These are phyloP conservation scores for Drosophila borborema DNA, from an alignment of 2,888 invertebrate genomes.

Conservation along the genomic window DNA sequence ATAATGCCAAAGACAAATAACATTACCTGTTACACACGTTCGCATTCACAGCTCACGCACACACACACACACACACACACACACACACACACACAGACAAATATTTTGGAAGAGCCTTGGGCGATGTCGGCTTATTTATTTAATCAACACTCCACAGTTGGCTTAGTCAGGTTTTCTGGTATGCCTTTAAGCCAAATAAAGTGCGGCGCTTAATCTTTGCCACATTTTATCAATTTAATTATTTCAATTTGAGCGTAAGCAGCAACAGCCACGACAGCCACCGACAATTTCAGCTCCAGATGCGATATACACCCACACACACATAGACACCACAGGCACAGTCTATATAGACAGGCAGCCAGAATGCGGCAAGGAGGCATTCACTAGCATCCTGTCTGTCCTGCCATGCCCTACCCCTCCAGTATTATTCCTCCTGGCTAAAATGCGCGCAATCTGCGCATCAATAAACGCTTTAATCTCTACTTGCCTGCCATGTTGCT, in stretches of 20 bases:
- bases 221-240: slow-evolving; percentile 81
- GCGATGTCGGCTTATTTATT: slow-evolving; percentile 77
- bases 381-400: slow-evolving; percentile 58
- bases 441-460: slow-evolving; percentile 81
- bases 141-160: slow-evolving; percentile 79
- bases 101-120: slow-evolving; percentile 43
- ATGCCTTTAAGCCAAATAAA: slow-evolving; percentile 80
- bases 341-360: slow-evolving; percentile 19
- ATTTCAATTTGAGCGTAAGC: slow-evolving; percentile 81
- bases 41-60: slow-evolving; percentile 16
- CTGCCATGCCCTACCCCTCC: slow-evolving; percentile 23
- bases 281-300: slow-evolving; percentile 74
- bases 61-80: slow-evolving; percentile 15
- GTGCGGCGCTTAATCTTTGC: slow-evolving; percentile 81
- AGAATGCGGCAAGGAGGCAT: slow-evolving; percentile 39
- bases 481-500: slow-evolving; percentile 78
- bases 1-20: slow-evolving; percentile 81
- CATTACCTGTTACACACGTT: slow-evolving; percentile 69
- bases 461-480: slow-evolving; percentile 80
- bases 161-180: slow-evolving; percentile 67
- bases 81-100: slow-evolving; percentile 30
- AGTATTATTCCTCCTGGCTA: slow-evolving; percentile 73
- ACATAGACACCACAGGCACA: slow-evolving; percentile 19
- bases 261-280: slow-evolving; percentile 62
- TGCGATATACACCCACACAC: slow-evolving; percentile 43